These are phyloP conservation scores for Chloropsis hardwickii DNA, from an alignment of 2,113 vertebrate species.

Conservation along the genomic window DNA sequence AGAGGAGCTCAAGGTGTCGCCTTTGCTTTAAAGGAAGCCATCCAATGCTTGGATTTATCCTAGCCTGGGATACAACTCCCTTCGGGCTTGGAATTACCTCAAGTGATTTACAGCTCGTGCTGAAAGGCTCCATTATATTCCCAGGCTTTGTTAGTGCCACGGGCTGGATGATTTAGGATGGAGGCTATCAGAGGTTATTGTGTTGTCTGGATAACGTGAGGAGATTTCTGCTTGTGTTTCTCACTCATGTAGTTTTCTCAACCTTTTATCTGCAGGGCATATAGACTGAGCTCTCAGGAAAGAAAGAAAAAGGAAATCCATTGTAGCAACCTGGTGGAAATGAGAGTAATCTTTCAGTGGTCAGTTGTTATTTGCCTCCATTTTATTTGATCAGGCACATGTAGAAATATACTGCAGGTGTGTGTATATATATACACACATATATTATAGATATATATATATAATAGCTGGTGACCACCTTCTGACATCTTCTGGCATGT, in stretches of 20 bases:
- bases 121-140: slow-evolving; percentile 17
- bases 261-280: neutral
- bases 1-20: neutral
- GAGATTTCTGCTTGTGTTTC: neutral
- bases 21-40: neutral
- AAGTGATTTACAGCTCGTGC: neutral
- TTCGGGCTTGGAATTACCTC: slow-evolving; percentile 1
- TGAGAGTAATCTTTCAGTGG: neutral
- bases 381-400: neutral
- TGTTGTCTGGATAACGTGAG: neutral
- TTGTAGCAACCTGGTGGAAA: neutral
- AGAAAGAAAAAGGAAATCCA: neutral
- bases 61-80: neutral
- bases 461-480: neutral
- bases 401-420: neutral
- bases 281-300: neutral
- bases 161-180: neutral
- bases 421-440: no score
- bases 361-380: neutral
- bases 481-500: neutral
- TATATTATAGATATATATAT: no score
- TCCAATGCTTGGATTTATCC: neutral
- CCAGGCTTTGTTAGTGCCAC: neutral
- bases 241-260: neutral
- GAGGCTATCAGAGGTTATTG: slow-evolving; percentile 14